Base-by-base conservation (phyloP, 2,797 vertebrate species). In the Tauraco hartlaubi region DNA sequence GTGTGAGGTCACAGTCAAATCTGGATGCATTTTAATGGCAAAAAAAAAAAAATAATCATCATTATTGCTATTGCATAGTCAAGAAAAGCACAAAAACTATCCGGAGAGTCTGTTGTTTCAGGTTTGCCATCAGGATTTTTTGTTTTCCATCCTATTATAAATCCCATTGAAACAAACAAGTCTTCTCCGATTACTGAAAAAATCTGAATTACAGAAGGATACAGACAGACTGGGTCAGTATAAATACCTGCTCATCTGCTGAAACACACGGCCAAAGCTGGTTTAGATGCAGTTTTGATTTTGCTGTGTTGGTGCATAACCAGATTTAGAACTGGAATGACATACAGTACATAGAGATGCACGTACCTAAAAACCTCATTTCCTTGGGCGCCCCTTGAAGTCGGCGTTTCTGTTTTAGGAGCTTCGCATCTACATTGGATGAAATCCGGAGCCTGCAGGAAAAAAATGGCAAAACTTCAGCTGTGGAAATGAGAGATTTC, bases 321-420 rank as follows among this genome's bases (percentile, higher is more conserved):
- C 28, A 29, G 16, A n/a, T 55, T 18, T 11, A 77, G 46, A 22
- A 9, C 18, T 9, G 12, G 8, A 58, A 33, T 5, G 73, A 48
- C 43, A 52, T 3, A 25, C 29, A 69, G 11, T 3, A 44, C 0
- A 2, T 4, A 55, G 37, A 28, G 59, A 76, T 1, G 7, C 56
- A 71, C 3, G 0, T 83, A 96, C 89, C 94, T 71, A 22, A 69
- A 85, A 85, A 23, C 44, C 46, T 91, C 91, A 95, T 97, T 55
- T 80, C 96, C 54, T 85, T 16, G 28, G 25, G 29, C 5, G 1
- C 12, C 15, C 28, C 51, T 83, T 11, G 37, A 52, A 59, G n/a
- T 6, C 29, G 41, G 3, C 86, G 4, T 49, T 86, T 84, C 21
- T 58, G 20, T 2, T 78, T 74, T 20, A 66, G 62, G 52, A 82